Evolutionary conservation across 2,888 invertebrate genomes (phyloP).

Genomic region (Tipula unca): DNA sequence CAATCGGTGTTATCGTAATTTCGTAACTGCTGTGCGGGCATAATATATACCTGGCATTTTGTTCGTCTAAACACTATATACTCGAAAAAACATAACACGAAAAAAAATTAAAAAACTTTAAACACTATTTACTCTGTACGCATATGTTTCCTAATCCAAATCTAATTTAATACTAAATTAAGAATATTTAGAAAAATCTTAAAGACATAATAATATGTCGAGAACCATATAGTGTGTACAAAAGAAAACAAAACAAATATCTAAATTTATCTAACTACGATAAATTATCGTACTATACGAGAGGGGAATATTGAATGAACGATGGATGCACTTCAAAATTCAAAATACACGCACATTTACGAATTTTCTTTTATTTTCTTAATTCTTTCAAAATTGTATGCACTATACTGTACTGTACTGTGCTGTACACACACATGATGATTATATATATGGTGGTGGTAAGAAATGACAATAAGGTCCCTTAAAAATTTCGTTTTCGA

Average conservation of each 20-base stretch:
- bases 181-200: slow-evolving; percentile 8
- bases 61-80: background rate
- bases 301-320: background rate
- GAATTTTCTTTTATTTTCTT: background rate
- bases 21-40: background rate
- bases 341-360: background rate
- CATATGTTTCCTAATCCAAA: background rate
- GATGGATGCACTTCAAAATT: background rate
- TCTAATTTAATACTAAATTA: background rate
- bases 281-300: background rate
- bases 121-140: background rate
- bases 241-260: background rate
- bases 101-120: background rate
- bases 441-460: background rate
- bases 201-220: background rate
- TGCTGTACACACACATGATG: background rate
- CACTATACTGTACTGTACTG: background rate
- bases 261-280: background rate
- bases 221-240: background rate
- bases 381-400: background rate
- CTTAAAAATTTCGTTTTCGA: background rate
- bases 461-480: background rate
- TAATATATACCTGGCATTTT: background rate
- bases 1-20: background rate
- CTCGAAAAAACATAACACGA: background rate